Conservation (phyloP, 2,113 vertebrate species). For the Vicugna pacos region DNA sequence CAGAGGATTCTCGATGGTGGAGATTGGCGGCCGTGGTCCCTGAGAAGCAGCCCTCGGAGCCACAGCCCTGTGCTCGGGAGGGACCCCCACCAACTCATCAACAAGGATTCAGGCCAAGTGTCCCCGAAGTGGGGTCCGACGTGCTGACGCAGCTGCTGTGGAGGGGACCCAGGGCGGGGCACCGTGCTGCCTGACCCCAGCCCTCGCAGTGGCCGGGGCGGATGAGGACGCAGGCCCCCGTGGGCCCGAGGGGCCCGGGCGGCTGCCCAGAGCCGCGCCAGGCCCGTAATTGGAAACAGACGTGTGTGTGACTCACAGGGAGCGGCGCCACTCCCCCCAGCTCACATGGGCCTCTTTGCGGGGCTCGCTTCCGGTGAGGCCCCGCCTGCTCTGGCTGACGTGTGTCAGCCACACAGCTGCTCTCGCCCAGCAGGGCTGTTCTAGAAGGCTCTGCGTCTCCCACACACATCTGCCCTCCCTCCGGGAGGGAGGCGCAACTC, state of each 20-base stretch:
- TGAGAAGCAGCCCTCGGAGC: background rate
- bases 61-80: fast-evolving
- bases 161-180: background rate
- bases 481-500: background rate
- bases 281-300: constrained; percentile 65
- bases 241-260: background rate
- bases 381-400: background rate
- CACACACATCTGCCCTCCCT: background rate
- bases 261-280: fast-evolving
- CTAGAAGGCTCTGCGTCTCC: background rate
- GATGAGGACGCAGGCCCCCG: too few species aligned
- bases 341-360: background rate
- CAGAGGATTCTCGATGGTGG: background rate
- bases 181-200: background rate
- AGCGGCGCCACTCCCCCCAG: background rate
- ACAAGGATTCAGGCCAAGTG: too few species aligned
- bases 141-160: fast-evolving
- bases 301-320: constrained; percentile 57
- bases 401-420: background rate
- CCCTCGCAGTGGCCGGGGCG: fast-evolving
- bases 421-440: background rate
- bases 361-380: constrained; percentile 47
- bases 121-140: too few species aligned
- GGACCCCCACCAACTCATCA: background rate
- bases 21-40: background rate